Percentiles rank a stretch among this genome's conserved stretches.
Evolutionary conservation across 2,797 vertebrate genomes (phyloP).

Genomic region (Hoplostethus mediterraneus): DNA sequence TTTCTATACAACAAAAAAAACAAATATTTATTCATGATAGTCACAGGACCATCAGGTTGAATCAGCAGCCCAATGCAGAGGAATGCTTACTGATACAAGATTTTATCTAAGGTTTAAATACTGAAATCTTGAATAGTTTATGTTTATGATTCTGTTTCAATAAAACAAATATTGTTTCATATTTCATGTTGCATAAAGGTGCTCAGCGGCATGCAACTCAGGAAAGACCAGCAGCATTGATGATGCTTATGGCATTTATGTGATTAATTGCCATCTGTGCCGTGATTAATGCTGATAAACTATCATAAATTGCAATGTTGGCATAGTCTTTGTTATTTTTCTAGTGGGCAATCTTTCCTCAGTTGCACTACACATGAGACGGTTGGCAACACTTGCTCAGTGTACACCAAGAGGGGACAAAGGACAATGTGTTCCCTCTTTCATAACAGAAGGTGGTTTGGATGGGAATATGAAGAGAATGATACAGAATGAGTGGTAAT

Average conservation of each 20-base stretch:
- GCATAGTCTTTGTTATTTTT: slow-evolving; percentile 38
- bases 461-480: slow-evolving; percentile 14
- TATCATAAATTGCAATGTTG: slow-evolving; percentile 50
- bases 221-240: slow-evolving; percentile 7
- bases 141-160: neutral
- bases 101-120: slow-evolving; percentile 6
- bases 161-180: neutral
- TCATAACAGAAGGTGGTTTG: slow-evolving; percentile 12
- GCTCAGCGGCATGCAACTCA: slow-evolving; percentile 11
- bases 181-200: neutral
- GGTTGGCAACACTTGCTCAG: slow-evolving; percentile 31
- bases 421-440: slow-evolving; percentile 65
- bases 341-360: slow-evolving; percentile 19
- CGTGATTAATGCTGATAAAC: slow-evolving; percentile 40
- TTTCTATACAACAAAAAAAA: slow-evolving; percentile 5
- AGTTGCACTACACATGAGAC: slow-evolving; percentile 24
- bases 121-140: neutral
- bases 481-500: neutral
- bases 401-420: slow-evolving; percentile 23
- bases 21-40: neutral
- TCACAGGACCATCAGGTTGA: neutral
- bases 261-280: slow-evolving; percentile 40
- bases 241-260: slow-evolving; percentile 6
- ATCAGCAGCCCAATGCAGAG: neutral
- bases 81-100: neutral